phyloP scores from a whole-genome alignment of 2,797 vertebrate genomes.

The Aldrovandia affinis region DNA sequence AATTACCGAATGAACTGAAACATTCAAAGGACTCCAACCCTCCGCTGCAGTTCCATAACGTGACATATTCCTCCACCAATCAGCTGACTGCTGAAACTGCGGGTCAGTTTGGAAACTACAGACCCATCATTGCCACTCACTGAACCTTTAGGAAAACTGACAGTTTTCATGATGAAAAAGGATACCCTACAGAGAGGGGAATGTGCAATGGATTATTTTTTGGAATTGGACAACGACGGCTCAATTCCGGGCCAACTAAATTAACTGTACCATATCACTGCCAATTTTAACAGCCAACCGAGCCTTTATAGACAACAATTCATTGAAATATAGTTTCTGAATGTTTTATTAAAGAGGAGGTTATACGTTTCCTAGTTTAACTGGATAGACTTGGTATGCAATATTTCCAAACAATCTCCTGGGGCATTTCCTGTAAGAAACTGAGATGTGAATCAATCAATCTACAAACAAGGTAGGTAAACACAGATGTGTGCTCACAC shows the following conservation, averaged over 20 bases:
- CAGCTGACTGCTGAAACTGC: slow-evolving; percentile 2
- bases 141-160: background rate
- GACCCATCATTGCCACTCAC: background rate
- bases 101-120: background rate
- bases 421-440: background rate
- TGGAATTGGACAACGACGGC: background rate
- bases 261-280: background rate
- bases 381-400: background rate
- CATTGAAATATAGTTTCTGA: background rate
- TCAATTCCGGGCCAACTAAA: background rate
- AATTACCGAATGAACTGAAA: background rate
- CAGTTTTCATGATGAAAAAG: slow-evolving; percentile 1
- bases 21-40: background rate
- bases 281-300: background rate
- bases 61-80: background rate
- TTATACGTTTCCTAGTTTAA: background rate
- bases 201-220: background rate
- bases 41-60: background rate
- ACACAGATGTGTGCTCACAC: background rate
- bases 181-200: background rate
- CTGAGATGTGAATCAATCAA: background rate
- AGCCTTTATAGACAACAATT: background rate
- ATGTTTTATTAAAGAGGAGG: background rate
- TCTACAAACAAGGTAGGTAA: background rate
- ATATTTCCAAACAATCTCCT: background rate